Conservation (phyloP, 1,140 invertebrate genomes). For the Magallana angulata region DNA sequence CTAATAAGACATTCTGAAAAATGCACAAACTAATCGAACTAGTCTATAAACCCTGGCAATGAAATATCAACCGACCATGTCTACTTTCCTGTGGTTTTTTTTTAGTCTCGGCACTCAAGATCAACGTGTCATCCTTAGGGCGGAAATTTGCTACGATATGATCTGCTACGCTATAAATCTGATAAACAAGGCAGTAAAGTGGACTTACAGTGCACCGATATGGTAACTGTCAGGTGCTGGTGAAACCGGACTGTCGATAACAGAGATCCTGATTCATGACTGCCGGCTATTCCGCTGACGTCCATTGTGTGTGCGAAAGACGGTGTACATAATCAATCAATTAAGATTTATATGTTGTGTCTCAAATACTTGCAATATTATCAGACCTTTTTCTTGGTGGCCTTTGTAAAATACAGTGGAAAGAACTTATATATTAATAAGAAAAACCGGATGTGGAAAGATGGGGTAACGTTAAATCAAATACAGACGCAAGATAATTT, state of each 20-base stretch:
- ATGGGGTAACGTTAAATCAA: no score
- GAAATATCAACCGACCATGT: neutral
- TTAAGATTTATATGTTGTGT: neutral
- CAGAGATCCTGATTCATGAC: slow-evolving; percentile 22
- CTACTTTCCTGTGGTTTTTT: neutral
- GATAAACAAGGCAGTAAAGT: slow-evolving; percentile 7
- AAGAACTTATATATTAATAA: no score
- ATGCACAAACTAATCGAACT: no score
- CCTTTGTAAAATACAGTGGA: no score
- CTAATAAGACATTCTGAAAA: no score
- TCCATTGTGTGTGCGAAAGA: slow-evolving; percentile 28
- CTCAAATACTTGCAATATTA: no score
- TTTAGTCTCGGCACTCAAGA: neutral
- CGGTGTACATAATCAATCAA: neutral
- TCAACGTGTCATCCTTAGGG: neutral
- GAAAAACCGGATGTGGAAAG: no score
- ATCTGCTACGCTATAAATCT: slow-evolving; percentile 17
- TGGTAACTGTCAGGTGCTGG: slow-evolving; percentile 24
- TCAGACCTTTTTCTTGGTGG: no score
- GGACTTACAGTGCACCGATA: slow-evolving; percentile 9
- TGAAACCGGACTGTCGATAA: slow-evolving; percentile 5
- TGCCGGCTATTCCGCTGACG: neutral
- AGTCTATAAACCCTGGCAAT: no score
- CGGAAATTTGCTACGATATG: slow-evolving; percentile 12
- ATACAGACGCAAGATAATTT: no score